Base-by-base conservation (phyloP, 2,797 vertebrate species). In the Intellagama lesueurii region DNA sequence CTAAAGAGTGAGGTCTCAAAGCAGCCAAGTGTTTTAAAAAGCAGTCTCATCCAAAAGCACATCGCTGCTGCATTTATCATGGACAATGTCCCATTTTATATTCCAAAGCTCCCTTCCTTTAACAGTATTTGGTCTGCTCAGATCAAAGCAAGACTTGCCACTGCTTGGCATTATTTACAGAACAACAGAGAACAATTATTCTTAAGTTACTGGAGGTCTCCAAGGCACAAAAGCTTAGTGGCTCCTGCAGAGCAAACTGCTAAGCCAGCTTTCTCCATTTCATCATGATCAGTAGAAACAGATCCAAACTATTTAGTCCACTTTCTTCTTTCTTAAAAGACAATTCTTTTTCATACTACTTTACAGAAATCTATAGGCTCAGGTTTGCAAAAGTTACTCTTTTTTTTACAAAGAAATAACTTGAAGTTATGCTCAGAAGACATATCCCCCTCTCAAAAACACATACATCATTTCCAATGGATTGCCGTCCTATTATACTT, bases 151-250 rank as follows among this genome's bases (percentile, higher is more conserved):
- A 85, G 52, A 89, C 66, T 87, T 85, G 84, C 70, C 83, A 92
- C 30, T 95, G 90, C 94, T 92, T 91, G 89, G 73, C 4, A 8
- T 93, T 93, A 92, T 93, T 93, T 95, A 89, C 80, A 90, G 91
- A 90, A 93, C 28, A 80, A 35, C 80, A 93, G 78, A 92, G 87
- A 92, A 90, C 60, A 91, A 90, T 93, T 93, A 91, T 93, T 93
- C 86, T 93, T 73, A 91, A 91, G 90, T 88, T 91, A 86, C 2
- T 0, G 19, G 66, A 93, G 26, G 19, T 68, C 52, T 93, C 77
- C 89, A 91, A 90, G 90, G 90, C 68, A 92, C 94, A 93, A 44
- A 91, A 79, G 82, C 81, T 92, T 91, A 93, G 91, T 83, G 19
- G 0, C 28, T 91, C 60, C 79, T 68, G n/a, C 73, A 32, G 52